A percentile compares a stretch with the other conserved stretches of the same genome.
Evolutionary conservation across 2,888 invertebrate species (phyloP).

Genomic region (Periphyllus acericola): DNA sequence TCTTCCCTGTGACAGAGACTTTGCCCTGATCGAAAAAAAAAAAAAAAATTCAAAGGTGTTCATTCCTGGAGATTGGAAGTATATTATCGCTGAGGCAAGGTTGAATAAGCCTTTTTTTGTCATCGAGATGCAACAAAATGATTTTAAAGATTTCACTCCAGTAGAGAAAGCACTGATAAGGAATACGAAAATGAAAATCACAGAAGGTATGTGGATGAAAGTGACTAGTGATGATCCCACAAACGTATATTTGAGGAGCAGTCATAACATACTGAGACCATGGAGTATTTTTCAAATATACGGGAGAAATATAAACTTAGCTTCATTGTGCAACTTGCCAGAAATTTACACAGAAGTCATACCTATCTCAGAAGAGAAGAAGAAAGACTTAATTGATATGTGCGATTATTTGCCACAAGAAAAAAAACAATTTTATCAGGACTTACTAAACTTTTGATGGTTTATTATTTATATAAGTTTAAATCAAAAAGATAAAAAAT

Average conservation of each 20-base stretch:
- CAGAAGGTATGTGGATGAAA: too few relatives aligned
- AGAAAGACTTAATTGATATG: background rate
- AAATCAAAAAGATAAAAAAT: constrained; percentile 13
- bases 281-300: too few relatives aligned
- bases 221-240: too few relatives aligned
- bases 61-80: background rate
- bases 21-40: background rate
- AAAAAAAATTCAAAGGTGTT: background rate
- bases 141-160: too few relatives aligned
- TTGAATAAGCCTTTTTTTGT: too few relatives aligned
- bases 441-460: background rate
- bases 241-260: too few relatives aligned
- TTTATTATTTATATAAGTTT: constrained; percentile 5
- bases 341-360: constrained; percentile 7
- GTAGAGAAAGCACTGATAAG: too few relatives aligned
- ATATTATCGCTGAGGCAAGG: background rate
- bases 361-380: constrained; percentile 11
- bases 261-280: too few relatives aligned
- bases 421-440: background rate
- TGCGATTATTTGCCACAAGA: background rate
- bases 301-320: constrained; percentile 1
- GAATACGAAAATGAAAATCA: too few relatives aligned
- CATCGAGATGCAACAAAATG: too few relatives aligned
- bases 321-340: background rate
- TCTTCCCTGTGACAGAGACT: background rate